Evolutionary conservation across 1,140 invertebrate species (phyloP), one percentile per base, ranked within the genome.

Genomic region (Hirudo medicinalis): DNA sequence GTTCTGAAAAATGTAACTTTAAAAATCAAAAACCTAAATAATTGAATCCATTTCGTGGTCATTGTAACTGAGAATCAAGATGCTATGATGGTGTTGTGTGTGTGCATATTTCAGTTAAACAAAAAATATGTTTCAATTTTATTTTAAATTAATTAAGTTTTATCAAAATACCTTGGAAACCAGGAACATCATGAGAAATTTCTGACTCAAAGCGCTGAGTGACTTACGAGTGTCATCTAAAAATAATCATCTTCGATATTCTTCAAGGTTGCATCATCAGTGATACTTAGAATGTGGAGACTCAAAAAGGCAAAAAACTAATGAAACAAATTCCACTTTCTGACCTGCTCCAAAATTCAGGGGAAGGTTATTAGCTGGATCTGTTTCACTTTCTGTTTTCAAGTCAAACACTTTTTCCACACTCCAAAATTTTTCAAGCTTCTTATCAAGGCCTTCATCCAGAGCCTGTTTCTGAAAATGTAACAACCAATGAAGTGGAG

Each of bases 131-230:
- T 63, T 63, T 11, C 9, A 13, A 63, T 6, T 63, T 63, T n/a
- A 32, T 19, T 25, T 25, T 25, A 49, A 49, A 49, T 5, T 17
- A 11, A 49, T 11, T 17, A 2, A 49, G 4, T 49, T 17, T 17
- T 22, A 55, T 36, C 67, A 72, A 83, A 82, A 85, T 83, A 88
- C 87, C 78, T 86, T 84, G 73, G 85, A 85, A 43, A 88, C 85
- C 54, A 89, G 79, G 77, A 89, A 88, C 54, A 89, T 80, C 87
- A 89, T 89, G 0, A 89, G 80, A 80, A 89, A 89, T 77, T 87
- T 88, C 76, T 88, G 87, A 73, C 87, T 87, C 81, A 89, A 84
- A 22, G 87, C 84, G 57, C 87, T 87, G 29, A 89, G 78, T 55
- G 87, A 87, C 76, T 87, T 87, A 74, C 88, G 82, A 73, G 82